These are phyloP conservation scores for Odobenus rosmarus DNA, from an alignment of 2,113 vertebrate genomes.

Conservation along the genomic window DNA sequence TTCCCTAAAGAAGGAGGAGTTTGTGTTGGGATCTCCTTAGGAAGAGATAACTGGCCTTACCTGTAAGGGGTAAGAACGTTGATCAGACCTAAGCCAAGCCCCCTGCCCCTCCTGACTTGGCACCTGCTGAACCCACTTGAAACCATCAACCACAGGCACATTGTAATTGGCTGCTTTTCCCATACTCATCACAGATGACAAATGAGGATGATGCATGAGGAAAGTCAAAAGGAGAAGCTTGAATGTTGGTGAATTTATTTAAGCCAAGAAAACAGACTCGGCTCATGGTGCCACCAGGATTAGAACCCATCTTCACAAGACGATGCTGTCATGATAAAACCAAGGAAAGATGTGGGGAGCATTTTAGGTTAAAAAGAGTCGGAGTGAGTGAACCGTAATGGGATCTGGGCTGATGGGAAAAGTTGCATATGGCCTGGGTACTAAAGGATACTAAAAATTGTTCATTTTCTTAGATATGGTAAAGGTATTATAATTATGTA, in stretches of 20 bases:
- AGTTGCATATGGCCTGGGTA: background rate
- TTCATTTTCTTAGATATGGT: background rate
- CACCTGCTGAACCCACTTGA: background rate
- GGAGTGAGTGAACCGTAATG: background rate
- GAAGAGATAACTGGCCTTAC: too few species aligned
- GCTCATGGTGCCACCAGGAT: background rate
- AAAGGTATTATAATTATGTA: background rate
- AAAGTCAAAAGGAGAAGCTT: background rate
- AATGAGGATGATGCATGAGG: background rate
- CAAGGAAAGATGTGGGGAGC: background rate
- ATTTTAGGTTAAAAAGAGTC: background rate
- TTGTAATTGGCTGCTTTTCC: background rate
- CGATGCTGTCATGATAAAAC: background rate
- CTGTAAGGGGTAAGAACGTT: background rate
- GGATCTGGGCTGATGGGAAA: background rate
- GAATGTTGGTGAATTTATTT: background rate
- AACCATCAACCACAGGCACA: too few species aligned
- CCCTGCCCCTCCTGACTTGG: background rate
- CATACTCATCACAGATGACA: rapidly evolving
- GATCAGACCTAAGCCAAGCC: too few species aligned
- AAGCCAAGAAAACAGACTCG: background rate
- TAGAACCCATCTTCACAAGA: background rate
- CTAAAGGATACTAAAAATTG: background rate
- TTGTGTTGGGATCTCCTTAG: background rate
- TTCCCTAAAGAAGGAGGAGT: background rate